Percentiles rank a stretch among this genome's conserved stretches.
phyloP scores from a whole-genome alignment of 2,113 vertebrate species.

The Corythaixoides concolor region DNA sequence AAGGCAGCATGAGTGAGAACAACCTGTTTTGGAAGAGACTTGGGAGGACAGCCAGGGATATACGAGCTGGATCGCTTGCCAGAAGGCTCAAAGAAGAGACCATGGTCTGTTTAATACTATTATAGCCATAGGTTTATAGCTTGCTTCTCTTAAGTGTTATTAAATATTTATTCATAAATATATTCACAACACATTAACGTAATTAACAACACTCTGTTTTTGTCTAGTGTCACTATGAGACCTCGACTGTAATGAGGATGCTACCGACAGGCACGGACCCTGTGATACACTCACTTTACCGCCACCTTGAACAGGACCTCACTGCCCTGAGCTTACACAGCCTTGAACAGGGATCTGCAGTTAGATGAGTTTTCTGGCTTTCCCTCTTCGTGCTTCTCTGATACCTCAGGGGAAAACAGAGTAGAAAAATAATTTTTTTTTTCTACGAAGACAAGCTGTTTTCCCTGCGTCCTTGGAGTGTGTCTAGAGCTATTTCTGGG shows the following conservation, averaged over 20 bases:
- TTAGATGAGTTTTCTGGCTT: neutral
- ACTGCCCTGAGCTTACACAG: neutral
- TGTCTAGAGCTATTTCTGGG: neutral
- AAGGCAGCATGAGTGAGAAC: neutral
- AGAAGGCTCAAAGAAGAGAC: neutral
- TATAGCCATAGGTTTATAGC: neutral
- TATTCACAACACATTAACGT: neutral
- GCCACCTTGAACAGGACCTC: neutral
- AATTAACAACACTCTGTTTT: neutral
- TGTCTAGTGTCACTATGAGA: neutral
- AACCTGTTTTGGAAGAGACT: neutral
- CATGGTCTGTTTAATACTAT: neutral
- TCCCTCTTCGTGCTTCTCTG: neutral
- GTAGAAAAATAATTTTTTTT: neutral
- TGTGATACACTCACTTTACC: neutral
- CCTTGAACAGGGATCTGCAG: neutral
- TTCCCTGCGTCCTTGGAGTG: fast-evolving
- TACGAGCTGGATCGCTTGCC: neutral
- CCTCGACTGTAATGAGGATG: neutral
- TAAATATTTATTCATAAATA: neutral
- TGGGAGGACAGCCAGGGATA: fast-evolving
- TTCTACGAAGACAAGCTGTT: neutral
- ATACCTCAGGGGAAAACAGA: neutral
- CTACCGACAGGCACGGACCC: neutral
- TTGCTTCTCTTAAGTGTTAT: neutral